Evolutionary conservation across 1,140 invertebrate species (phyloP).

Genomic region (Drosophila pandora): DNA sequence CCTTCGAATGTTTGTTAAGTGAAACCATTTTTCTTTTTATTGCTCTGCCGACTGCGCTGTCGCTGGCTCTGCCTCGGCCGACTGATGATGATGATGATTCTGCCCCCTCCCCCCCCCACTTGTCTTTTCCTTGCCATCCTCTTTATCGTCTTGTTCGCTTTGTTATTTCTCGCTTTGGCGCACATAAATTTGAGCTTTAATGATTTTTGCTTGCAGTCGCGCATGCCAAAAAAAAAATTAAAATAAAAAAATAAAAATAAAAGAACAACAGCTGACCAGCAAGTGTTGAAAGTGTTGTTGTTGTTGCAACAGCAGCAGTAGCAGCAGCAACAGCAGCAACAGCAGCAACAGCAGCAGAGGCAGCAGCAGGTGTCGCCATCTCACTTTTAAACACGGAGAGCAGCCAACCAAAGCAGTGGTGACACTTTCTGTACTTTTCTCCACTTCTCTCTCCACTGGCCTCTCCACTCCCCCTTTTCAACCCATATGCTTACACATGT

Average conservation of each 20-base stretch:
- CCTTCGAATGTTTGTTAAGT: constrained; percentile 79
- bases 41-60: constrained; percentile 21
- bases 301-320: not conserved
- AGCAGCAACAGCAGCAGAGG: not conserved
- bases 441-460: not conserved
- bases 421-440: constrained; percentile 53
- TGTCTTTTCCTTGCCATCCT: not conserved
- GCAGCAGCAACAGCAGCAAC: not conserved
- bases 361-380: constrained; percentile 72
- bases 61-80: constrained; percentile 19
- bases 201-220: constrained; percentile 80
- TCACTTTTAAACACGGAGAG: constrained; percentile 69
- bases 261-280: constrained; percentile 5
- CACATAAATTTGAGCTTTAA: constrained; percentile 80
- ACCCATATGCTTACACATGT: not conserved
- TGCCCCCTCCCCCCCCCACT: too few relatives aligned
- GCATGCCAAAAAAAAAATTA: constrained; percentile 43
- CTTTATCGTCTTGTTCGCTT: constrained; percentile 42
- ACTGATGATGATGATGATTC: not conserved
- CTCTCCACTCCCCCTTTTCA: not conserved
- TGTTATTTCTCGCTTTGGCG: constrained; percentile 82
- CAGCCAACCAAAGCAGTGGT: constrained; percentile 57
- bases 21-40: constrained; percentile 82
- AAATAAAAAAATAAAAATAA: constrained; percentile 52
- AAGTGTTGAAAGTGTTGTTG: not conserved